Base-by-base conservation (phyloP, 2,797 vertebrate species). In the Myotis findleyi region DNA sequence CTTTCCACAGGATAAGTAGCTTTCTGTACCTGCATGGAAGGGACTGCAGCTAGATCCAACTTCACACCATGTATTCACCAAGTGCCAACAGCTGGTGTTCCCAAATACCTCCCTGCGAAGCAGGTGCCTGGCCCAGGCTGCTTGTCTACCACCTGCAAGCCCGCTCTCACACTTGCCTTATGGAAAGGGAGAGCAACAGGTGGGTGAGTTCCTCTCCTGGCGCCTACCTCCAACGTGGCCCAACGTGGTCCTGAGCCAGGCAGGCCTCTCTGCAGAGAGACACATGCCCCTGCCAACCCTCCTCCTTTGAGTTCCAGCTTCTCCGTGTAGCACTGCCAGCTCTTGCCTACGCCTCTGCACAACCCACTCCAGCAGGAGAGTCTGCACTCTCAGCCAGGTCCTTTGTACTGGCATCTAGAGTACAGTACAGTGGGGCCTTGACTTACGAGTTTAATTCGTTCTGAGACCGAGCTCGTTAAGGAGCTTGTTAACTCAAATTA, bases 241-340 rank as follows among this genome's bases (percentile, higher is more conserved):
- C 47, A 36, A 2, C 30, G 57, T 59, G 44, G 13, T 16, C 1
- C 27, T 36, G 38, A 57, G 44, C 27, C 1, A 21, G 47, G 6
- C 23, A n/a, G 4, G 3, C 30, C 33, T 53, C 55, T n/a, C 33
- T 73, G 5, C 36, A 41, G 41, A 47, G 59, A 87, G 44, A 47
- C 47, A 20, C 0, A 1, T 5, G 18, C 4, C 16, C 71, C 25
- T 47, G 66, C 36, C 20, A 11, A 72, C 4, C 7, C 13, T 8
- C 3, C 30, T 73, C 33, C 49, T 53, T 1, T 7, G 7, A 64
- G 30, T 23, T 82, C 14, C 5, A 47, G 33, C 20, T 30, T 20
- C 2, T 57, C 23, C 5, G 1, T 16, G 47, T 33, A 17, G 14
- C 25, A 0, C 11, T 7, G 4, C 12, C 41, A 18, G n/a, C 36